A percentile compares a stretch with the other conserved stretches of the same genome.
Conservation (phyloP, 1,140 invertebrate genomes). For the Monochamus saltuarius region DNA sequence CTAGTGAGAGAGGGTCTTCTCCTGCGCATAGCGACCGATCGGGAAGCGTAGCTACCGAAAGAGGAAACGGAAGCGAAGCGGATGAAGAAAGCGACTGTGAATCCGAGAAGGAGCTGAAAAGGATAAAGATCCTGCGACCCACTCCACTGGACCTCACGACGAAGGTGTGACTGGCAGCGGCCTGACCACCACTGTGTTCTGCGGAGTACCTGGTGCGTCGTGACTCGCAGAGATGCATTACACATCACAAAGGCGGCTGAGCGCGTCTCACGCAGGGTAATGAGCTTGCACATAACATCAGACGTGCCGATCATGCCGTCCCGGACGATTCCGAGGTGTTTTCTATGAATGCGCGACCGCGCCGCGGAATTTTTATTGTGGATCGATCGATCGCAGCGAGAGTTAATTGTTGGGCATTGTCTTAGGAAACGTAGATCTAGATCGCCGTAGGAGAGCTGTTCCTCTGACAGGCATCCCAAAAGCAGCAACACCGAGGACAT, state of each 20-base stretch:
- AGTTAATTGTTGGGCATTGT: conserved; percentile 25
- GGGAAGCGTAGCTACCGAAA: conserved; percentile 54
- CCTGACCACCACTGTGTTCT: neutral
- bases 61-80: conserved; percentile 56
- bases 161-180: conserved; percentile 50
- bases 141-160: conserved; percentile 70
- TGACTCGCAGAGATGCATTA: neutral
- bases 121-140: conserved; percentile 55
- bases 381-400: neutral
- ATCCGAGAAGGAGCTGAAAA: conserved; percentile 52
- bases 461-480: neutral
- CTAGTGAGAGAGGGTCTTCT: conserved; percentile 54
- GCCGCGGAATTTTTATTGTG: conserved; percentile 9
- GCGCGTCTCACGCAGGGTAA: neutral
- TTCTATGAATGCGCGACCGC: neutral
- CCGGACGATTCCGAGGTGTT: neutral
- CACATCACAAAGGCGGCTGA: neutral
- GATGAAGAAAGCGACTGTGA: conserved; percentile 60
- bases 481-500: too few relatives aligned
- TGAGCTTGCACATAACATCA: neutral
- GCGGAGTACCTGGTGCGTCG: conserved; percentile 12
- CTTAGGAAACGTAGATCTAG: conserved; percentile 17
- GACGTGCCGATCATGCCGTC: neutral
- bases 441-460: neutral
- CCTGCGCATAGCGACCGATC: conserved; percentile 56